These are phyloP conservation scores for Colossoma macropomum DNA, from an alignment of 2,113 vertebrate genomes.

Conservation along the genomic window DNA sequence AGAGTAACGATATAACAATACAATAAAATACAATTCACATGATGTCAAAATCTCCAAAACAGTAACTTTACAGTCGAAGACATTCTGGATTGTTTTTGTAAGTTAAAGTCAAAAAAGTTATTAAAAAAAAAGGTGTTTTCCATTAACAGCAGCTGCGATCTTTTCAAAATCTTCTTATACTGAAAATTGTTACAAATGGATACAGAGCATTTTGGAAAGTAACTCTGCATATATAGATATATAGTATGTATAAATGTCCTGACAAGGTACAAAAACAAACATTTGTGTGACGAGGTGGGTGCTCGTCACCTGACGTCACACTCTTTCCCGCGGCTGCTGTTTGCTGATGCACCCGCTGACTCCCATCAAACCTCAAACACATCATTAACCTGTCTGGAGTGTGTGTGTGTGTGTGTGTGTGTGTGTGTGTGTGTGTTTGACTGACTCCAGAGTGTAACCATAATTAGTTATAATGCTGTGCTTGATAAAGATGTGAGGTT, in stretches of 20 bases:
- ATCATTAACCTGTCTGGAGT: slow-evolving; percentile 56
- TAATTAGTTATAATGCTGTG: slow-evolving; percentile 70
- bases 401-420: slow-evolving; percentile 41
- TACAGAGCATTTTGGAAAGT: too few species aligned
- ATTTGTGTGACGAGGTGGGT: not conserved
- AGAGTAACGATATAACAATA: too few species aligned
- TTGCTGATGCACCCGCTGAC: slow-evolving; percentile 29
- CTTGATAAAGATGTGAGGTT: slow-evolving; percentile 70
- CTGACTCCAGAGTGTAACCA: slow-evolving; percentile 49
- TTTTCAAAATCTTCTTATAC: too few species aligned
- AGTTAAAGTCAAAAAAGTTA: too few species aligned
- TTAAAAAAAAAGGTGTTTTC: too few species aligned
- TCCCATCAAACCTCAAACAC: slow-evolving; percentile 35
- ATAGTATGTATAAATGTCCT: not conserved
- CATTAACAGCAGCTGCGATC: too few species aligned
- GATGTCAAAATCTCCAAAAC: too few species aligned
- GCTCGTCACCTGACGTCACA: slow-evolving; percentile 20
- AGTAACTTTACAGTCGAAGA: too few species aligned
- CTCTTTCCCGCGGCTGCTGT: not conserved
- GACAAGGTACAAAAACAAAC: not conserved
- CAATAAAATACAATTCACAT: too few species aligned
- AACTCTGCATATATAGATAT: too few species aligned
- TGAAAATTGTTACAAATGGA: too few species aligned
- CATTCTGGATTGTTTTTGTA: too few species aligned
- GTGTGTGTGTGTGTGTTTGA: slow-evolving; percentile 31